Conservation (phyloP, 2,797 vertebrate species). For the Hoplostethus mediterraneus region DNA sequence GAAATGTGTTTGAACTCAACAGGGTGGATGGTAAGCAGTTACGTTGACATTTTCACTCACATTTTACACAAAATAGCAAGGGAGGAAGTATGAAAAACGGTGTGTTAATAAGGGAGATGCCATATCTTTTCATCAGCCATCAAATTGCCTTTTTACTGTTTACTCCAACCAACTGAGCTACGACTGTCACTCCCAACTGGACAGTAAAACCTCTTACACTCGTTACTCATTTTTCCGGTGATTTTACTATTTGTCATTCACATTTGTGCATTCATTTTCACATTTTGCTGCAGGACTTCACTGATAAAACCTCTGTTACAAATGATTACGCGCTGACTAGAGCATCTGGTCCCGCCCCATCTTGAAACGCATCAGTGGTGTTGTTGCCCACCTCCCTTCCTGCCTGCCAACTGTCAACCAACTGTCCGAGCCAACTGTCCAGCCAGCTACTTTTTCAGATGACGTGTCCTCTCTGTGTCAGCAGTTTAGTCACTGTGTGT, state of each 20-base stretch:
- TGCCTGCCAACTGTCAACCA: conserved; percentile 68
- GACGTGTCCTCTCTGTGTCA: conserved; percentile 64
- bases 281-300: conserved; percentile 26
- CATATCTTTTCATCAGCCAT: no score
- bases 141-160: conserved; percentile 22
- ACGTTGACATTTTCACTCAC: conserved; percentile 8
- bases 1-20: background rate
- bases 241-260: background rate
- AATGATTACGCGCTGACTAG: conserved; percentile 46
- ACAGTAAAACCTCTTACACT: background rate
- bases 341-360: conserved; percentile 50
- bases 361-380: conserved; percentile 34
- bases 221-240: background rate
- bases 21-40: conserved; percentile 15
- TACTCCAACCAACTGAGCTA: conserved; percentile 30
- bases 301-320: conserved; percentile 41
- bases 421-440: conserved; percentile 68
- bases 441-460: conserved; percentile 58
- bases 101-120: conserved; percentile 52
- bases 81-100: conserved; percentile 32
- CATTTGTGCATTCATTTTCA: background rate
- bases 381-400: conserved; percentile 51
- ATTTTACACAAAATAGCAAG: background rate
- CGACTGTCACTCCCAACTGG: background rate
- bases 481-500: conserved; percentile 65